Percentiles rank a stretch among this genome's conserved stretches.
phyloP scores from a whole-genome alignment of 2,113 vertebrate genomes.

The Dryoscopus gambensis region DNA sequence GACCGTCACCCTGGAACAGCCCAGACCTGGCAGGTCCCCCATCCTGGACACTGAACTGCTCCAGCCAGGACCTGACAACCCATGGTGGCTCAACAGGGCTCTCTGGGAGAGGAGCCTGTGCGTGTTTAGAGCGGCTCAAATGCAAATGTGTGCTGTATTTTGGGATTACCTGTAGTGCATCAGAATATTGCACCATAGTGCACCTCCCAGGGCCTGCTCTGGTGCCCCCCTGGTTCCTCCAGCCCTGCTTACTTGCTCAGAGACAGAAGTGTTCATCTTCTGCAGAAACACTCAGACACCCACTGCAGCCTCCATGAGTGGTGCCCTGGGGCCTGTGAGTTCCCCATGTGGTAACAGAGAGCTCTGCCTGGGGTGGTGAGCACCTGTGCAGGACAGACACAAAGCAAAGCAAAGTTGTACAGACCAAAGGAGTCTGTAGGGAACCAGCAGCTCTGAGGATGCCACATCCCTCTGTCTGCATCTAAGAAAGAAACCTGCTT shows the following conservation, averaged over 20 bases:
- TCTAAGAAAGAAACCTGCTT: not conserved
- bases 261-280: not conserved
- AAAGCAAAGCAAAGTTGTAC: not conserved
- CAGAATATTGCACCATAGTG: not conserved
- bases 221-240: not conserved
- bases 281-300: not conserved
- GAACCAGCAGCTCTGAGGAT: not conserved
- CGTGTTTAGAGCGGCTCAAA: not conserved
- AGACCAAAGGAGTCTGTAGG: not conserved
- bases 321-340: not conserved
- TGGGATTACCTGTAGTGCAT: not conserved
- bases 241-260: not conserved
- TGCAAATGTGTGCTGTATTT: not conserved
- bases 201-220: not conserved
- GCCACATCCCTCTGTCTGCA: not conserved
- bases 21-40: not conserved
- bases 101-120: not conserved
- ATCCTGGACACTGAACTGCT: not conserved
- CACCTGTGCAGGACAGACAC: not conserved
- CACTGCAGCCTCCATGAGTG: not conserved
- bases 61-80: not conserved
- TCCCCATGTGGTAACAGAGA: not conserved
- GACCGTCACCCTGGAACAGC: not conserved
- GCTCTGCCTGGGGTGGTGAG: not conserved
- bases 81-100: not conserved